Evolutionary conservation across 2,888 invertebrate species (phyloP).

Genomic region (Belgica antarctica): DNA sequence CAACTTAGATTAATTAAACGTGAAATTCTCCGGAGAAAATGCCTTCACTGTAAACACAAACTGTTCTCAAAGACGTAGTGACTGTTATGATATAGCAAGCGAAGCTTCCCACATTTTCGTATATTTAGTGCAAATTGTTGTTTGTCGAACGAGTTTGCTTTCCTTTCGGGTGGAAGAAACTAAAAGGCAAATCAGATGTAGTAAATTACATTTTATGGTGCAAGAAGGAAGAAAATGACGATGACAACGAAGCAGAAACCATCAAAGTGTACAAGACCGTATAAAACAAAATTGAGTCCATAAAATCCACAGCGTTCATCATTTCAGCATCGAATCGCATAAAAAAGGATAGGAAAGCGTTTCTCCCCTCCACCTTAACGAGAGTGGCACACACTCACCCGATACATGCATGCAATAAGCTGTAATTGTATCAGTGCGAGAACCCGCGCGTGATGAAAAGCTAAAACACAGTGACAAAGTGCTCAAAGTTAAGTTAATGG

Average conservation of each 20-base stretch:
- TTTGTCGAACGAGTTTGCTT: background rate
- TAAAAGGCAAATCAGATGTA: conserved; percentile 16
- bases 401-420: conserved; percentile 10
- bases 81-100: conserved; percentile 7
- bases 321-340: conserved; percentile 16
- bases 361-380: background rate
- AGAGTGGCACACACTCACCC: background rate
- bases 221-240: background rate
- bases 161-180: background rate
- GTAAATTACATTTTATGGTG: conserved; percentile 24
- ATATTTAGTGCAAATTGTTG: conserved; percentile 6
- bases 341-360: background rate
- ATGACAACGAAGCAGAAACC: background rate
- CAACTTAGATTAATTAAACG: conserved; percentile 42
- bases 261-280: background rate
- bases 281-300: conserved; percentile 41
- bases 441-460: conserved; percentile 9
- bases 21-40: conserved; percentile 22
- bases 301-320: conserved; percentile 32
- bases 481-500: conserved; percentile 23
- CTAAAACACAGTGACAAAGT: conserved; percentile 29
- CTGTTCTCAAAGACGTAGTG: background rate
- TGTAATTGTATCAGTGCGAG: conserved; percentile 22
- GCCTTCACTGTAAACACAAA: conserved; percentile 2
- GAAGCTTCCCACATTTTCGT: background rate